Conservation (phyloP, 2,797 vertebrate genomes). For the Falco cherrug region DNA sequence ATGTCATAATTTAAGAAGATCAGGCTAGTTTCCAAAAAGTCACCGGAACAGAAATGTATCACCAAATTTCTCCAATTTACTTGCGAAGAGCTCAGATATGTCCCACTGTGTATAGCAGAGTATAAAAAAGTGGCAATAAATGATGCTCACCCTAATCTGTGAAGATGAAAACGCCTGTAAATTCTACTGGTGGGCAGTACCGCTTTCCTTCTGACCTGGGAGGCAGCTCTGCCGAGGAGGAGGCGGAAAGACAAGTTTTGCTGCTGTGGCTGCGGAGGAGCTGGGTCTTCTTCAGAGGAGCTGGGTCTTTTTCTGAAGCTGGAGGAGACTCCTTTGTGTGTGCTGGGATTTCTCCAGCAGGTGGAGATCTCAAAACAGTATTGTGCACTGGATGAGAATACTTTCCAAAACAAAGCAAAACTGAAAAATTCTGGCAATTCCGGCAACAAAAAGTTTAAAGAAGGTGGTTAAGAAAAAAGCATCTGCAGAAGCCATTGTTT, state of each 20-base stretch:
- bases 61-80: background rate
- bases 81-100: background rate
- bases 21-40: background rate
- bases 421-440: background rate
- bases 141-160: background rate
- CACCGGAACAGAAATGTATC: background rate
- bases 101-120: background rate
- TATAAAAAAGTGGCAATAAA: background rate
- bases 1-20: background rate
- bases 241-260: background rate
- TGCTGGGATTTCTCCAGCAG: slow-evolving; percentile 12
- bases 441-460: background rate
- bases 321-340: background rate
- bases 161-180: background rate
- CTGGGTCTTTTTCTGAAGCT: background rate
- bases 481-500: background rate
- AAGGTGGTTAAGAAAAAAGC: background rate
- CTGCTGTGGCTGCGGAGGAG: background rate
- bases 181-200: background rate
- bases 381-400: background rate
- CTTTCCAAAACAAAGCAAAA: slow-evolving; percentile 7
- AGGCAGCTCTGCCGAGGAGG: background rate
- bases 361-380: slow-evolving; percentile 14
- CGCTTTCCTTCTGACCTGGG: background rate
- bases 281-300: background rate